Conservation (phyloP, 2,888 invertebrate genomes). For the Epinotia nisella region DNA sequence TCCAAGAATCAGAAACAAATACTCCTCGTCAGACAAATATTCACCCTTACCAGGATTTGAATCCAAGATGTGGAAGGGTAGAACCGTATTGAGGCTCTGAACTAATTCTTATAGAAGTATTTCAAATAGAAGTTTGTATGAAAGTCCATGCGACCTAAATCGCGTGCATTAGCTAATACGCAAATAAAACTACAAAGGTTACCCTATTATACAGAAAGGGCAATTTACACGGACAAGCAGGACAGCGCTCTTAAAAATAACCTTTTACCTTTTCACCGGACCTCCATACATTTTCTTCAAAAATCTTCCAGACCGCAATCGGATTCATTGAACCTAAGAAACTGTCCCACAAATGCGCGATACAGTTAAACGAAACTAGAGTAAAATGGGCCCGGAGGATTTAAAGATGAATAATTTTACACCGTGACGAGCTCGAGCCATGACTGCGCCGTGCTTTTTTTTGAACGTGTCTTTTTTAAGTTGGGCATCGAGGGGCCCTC, state of each 20-base stretch:
- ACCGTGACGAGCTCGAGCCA: no score
- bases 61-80: no score
- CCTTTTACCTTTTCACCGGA: constrained; percentile 15
- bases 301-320: constrained; percentile 7
- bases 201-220: constrained; percentile 6
- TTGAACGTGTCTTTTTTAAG: no score
- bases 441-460: no score
- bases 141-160: neutral
- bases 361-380: neutral
- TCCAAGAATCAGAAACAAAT: no score
- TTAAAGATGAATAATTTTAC: neutral
- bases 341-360: neutral
- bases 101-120: no score
- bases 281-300: constrained; percentile 16
- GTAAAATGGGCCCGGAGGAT: constrained; percentile 15
- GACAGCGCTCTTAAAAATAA: constrained; percentile 14
- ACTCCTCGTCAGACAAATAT: no score
- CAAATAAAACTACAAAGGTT: neutral
- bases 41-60: no score
- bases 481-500: no score
- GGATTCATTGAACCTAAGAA: constrained; percentile 5
- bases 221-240: constrained; percentile 17
- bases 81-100: no score
- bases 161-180: neutral
- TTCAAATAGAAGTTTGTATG: neutral